phyloP scores from a whole-genome alignment of 2,888 invertebrate genomes.

The Papilio protenor region DNA sequence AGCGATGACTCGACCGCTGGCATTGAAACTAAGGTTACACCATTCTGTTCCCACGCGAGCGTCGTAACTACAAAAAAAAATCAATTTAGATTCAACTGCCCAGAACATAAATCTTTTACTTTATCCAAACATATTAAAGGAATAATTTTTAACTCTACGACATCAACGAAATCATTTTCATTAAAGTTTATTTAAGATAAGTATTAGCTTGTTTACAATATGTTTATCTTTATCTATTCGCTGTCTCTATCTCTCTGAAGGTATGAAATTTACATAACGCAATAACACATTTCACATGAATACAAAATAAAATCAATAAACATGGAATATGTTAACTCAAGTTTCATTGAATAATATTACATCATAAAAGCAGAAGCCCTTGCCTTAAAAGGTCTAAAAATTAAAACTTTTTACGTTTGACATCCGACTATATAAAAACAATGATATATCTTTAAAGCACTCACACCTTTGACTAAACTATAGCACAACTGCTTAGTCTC shows the following conservation, averaged over 20 bases:
- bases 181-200: background rate
- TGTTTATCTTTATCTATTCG: background rate
- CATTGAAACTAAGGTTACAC: conserved; percentile 72
- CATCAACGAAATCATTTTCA: background rate
- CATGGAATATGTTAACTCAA: background rate
- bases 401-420: background rate
- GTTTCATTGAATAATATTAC: background rate
- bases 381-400: background rate
- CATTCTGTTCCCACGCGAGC: conserved; percentile 70
- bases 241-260: background rate
- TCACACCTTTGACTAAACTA: no score
- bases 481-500: no score
- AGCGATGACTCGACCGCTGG: conserved; percentile 63
- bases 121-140: background rate
- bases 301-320: background rate
- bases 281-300: background rate
- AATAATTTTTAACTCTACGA: background rate
- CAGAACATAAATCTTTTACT: conserved; percentile 10
- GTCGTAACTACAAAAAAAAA: conserved; percentile 67
- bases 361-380: background rate
- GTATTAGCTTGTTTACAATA: background rate
- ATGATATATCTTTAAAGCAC: background rate
- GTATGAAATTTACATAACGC: background rate
- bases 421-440: background rate
- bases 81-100: background rate